A percentile compares a stretch with the other conserved stretches of the same genome.
These are phyloP conservation scores for Macroteleia sp. DNA, from an alignment of 2,888 invertebrate species.

Conservation along the genomic window DNA sequence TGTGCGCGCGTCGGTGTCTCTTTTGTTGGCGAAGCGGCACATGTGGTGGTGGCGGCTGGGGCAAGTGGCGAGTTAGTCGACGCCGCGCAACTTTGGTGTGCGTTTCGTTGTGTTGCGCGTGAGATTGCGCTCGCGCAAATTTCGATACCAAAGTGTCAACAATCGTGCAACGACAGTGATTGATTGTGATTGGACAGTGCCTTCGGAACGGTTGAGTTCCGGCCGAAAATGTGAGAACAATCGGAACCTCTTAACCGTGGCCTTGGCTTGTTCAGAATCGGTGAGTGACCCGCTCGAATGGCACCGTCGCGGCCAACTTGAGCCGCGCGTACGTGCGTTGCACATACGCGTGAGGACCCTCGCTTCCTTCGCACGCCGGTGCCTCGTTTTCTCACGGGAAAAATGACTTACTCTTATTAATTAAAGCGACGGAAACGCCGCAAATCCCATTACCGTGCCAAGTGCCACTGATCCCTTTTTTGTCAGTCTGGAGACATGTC, in stretches of 20 bases:
- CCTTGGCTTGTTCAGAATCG: slow-evolving; percentile 74
- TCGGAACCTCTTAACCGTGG: slow-evolving; percentile 26
- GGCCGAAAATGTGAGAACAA: not conserved
- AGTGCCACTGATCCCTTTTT: too few relatives aligned
- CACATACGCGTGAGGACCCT: too few relatives aligned
- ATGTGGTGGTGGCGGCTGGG: slow-evolving; percentile 7
- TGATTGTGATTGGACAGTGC: slow-evolving; percentile 14
- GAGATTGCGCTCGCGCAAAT: too few relatives aligned
- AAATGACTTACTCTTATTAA: slow-evolving; percentile 66
- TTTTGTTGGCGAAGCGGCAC: slow-evolving; percentile 29
- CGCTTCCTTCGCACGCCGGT: slow-evolving; percentile 57
- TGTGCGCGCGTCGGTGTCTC: slow-evolving; percentile 46
- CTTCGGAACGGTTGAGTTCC: too few relatives aligned
- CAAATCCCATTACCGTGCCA: too few relatives aligned
- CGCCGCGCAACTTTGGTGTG: slow-evolving; percentile 43
- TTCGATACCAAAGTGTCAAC: too few relatives aligned
- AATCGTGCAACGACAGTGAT: slow-evolving; percentile 6
- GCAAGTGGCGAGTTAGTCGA: slow-evolving; percentile 12
- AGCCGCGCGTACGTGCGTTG: slow-evolving; percentile 28
- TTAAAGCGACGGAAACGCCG: slow-evolving; percentile 56
- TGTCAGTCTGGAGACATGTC: too few relatives aligned
- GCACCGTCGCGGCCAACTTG: slow-evolving; percentile 55
- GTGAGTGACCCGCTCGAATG: slow-evolving; percentile 79
- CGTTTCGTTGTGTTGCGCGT: slow-evolving; percentile 10
- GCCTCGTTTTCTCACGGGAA: slow-evolving; percentile 79